A percentile compares a stretch with the other conserved stretches of the same genome.
Evolutionary conservation across 1,140 invertebrate genomes (phyloP).

Genomic region (Drosophila trapezifrons): DNA sequence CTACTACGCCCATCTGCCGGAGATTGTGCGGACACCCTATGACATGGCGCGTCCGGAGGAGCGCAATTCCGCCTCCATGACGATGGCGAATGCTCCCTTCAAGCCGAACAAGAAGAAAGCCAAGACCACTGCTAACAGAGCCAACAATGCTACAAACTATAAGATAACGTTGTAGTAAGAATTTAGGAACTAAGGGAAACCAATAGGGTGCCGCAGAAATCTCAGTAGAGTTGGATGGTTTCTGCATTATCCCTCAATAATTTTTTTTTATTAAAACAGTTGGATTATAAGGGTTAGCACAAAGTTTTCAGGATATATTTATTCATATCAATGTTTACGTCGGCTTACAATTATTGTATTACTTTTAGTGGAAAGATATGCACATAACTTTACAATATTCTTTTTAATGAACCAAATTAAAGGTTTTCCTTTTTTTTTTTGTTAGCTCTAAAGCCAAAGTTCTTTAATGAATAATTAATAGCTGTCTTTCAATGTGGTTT

Average conservation of each 20-base stretch:
- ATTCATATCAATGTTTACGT: not conserved
- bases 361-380: not conserved
- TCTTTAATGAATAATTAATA: not conserved
- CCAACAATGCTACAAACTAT: constrained; percentile 59
- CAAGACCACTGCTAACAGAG: constrained; percentile 15
- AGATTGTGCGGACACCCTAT: constrained; percentile 84
- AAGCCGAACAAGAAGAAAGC: constrained; percentile 61
- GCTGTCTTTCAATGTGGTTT: not conserved
- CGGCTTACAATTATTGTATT: not conserved
- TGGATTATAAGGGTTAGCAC: not conserved
- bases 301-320: no score
- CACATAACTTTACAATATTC: not conserved
- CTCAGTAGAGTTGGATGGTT: not conserved
- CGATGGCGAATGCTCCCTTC: constrained; percentile 33
- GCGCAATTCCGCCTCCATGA: constrained; percentile 35
- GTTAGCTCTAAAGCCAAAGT: not conserved
- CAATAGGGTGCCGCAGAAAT: no score
- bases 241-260: not conserved
- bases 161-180: constrained; percentile 45
- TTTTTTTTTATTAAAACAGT: constrained; percentile 14
- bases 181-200: constrained; percentile 1
- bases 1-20: constrained; percentile 85
- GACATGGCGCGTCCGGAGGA: constrained; percentile 43
- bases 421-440: not conserved
- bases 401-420: not conserved